Conservation (phyloP, 2,113 vertebrate species). For the Notothenia coriiceps region DNA sequence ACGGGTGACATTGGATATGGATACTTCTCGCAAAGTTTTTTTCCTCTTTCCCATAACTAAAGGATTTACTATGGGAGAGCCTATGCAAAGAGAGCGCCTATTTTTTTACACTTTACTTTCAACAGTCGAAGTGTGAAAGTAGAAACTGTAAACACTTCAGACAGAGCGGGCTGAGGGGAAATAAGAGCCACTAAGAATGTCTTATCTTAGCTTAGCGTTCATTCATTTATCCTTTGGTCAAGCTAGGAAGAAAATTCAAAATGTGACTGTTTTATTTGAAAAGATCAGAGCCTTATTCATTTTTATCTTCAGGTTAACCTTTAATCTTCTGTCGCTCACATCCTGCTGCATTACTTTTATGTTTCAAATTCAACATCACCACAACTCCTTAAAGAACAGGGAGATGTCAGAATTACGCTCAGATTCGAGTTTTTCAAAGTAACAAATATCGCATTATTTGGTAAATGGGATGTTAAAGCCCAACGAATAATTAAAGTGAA, state of each 20-base stretch:
- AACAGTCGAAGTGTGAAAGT: constrained; percentile 30
- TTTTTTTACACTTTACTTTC: constrained; percentile 20
- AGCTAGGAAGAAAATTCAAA: constrained; percentile 18
- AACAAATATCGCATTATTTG: neutral
- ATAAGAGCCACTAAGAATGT: neutral
- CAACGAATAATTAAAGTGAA: neutral
- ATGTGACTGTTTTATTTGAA: constrained; percentile 14
- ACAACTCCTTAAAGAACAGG: neutral
- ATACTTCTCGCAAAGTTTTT: neutral
- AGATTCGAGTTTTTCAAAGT: too few species aligned
- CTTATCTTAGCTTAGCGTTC: neutral
- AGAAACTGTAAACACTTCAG: constrained; percentile 45
- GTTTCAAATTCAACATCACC: neutral
- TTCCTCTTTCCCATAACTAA: neutral
- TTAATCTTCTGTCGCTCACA: neutral
- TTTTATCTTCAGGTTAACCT: neutral
- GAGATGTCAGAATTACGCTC: too few species aligned
- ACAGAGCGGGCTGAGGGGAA: constrained; percentile 2
- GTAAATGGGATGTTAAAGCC: neutral
- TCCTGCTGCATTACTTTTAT: neutral
- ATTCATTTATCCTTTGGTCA: constrained; percentile 12
- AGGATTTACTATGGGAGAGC: constrained; percentile 5
- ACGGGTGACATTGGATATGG: constrained; percentile 31
- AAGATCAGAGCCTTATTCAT: neutral
- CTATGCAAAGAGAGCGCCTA: constrained; percentile 1